Evolutionary conservation across 2,888 invertebrate species (phyloP), one percentile per base, ranked within the genome.

Genomic region (Leucozona laternaria): DNA sequence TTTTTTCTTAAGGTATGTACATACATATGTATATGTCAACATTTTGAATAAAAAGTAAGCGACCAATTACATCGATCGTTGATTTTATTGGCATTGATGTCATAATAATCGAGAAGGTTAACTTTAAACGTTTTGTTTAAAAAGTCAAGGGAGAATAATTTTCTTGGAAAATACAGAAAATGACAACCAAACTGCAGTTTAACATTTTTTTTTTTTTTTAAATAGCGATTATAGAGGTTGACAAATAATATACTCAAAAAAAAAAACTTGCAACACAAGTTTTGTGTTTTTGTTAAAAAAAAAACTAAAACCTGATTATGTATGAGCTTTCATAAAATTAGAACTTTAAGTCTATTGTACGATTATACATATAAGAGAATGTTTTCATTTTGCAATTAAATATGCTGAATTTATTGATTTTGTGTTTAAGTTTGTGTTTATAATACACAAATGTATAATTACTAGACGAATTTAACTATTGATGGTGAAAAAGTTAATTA

Each of bases 41-140:
- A 40, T 45, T 64, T 64, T 64, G 17, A 64, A 64, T 64, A 64
- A 45, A 43, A 62, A 43, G 17, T 28, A 62, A 45, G 45, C 6
- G 43, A n/a, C 15, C 64, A 64, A 64, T 64, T 64, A 64, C 64
- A 64, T 64, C 28, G 64, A 43, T 64, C 64, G 64, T 62, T 62
- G 11, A 28, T 28, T 43, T 40, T 62, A 64, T 64, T 64, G 64
- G 45, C 64, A 45, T 64, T 64, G 43, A 64, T 64, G 64, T 37
- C 22, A 60, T 60, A 60, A 60, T 40, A 28, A 28, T 28, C n/a
- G 10, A n/a, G 64, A 64, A 64, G 64, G 64, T 64, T 64, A 45
- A 45, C 7, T 28, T 17, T 45, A 40, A 57, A 37, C 22, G 22
- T 60, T 20, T 15, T 37, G 22, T 22, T 37, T 13, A 8, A 58